Evolutionary conservation across 2,888 invertebrate species (phyloP), one percentile per base, ranked within the genome.

Genomic region (Drosophila pseudotalamancana): DNA sequence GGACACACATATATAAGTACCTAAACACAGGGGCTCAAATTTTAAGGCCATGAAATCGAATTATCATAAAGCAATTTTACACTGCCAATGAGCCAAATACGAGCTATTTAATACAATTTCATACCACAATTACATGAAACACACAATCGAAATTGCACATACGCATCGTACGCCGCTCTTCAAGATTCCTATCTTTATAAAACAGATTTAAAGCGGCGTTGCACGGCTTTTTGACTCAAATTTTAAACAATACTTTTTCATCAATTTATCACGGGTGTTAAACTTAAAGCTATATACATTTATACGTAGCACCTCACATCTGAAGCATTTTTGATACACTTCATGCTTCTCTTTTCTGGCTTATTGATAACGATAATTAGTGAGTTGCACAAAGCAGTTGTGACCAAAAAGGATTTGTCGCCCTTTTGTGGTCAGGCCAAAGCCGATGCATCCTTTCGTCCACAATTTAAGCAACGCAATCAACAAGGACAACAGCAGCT

Each of bases 21-120:
- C 48, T 14, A 37, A 6, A 19, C 18, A 55, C 16, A 42, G 48
- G 31, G 29, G 37, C 37, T 59, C 32, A 48, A 40, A 57, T 60
- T 61, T 50, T 56, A 35, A 31, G 34, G 31, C 23, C 35, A 66
- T 53, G 54, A 50, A 67, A 73, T 68, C 51, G 45, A 59, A 77
- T 84, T 80, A 61, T 61, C 85, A 84, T 83, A 76, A 77, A 56
- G 55, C 61, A 39, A 86, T 86, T 83, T 66, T 43, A 29, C 39
- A 39, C 48, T 40, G 37, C 35, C 60, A 60, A 67, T 45, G 61
- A 42, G 60, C 48, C 42, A 50, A 60, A 23, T 35, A 49, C 43
- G 40, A 54, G 16, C 29, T 43, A 70, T 64, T 63, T 43, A n/a
- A n/a, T n/a, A 19, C 19, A 42, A n/a, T n/a, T 12, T 31, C 32